Percentiles rank a stretch among this genome's conserved stretches.
These are phyloP conservation scores for Clarias pachynema DNA, from an alignment of 2,797 vertebrate species.

Conservation along the genomic window DNA sequence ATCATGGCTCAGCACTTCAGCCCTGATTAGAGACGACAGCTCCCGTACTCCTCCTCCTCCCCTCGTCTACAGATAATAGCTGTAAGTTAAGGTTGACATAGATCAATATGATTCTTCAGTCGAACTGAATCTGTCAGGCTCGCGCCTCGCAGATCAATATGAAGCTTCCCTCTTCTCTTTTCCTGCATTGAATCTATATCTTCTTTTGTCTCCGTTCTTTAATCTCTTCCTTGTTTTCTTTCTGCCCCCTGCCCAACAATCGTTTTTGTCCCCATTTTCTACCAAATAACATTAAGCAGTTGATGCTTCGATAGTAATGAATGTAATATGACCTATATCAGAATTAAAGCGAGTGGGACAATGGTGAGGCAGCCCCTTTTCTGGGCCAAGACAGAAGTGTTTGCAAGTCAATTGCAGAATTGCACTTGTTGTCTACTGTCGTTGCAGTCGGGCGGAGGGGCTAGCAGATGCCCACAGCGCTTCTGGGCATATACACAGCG, in stretches of 20 bases:
- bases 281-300: conserved; percentile 82
- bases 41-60: conserved; percentile 68
- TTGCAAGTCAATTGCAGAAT: conserved; percentile 84
- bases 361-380: conserved; percentile 73
- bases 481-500: conserved; percentile 75
- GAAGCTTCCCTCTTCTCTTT: conserved; percentile 82
- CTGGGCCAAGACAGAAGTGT: conserved; percentile 71
- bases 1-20: conserved; percentile 77
- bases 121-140: conserved; percentile 91
- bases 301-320: conserved; percentile 75
- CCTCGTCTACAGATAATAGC: conserved; percentile 82
- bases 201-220: conserved; percentile 91
- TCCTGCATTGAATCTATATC: conserved; percentile 93
- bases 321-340: conserved; percentile 87
- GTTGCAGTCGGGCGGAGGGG: conserved; percentile 51
- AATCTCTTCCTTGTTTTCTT: conserved; percentile 74
- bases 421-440: conserved; percentile 68
- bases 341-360: conserved; percentile 80
- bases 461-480: conserved; percentile 79
- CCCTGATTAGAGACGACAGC: conserved; percentile 84
- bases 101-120: conserved; percentile 93
- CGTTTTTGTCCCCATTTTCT: conserved; percentile 63
- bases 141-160: conserved; percentile 92
- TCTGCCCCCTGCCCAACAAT: conserved; percentile 25
- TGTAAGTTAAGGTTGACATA: conserved; percentile 95